phyloP scores from a whole-genome alignment of 2,888 invertebrate species.

The Thecocarcelia acutangulata region DNA sequence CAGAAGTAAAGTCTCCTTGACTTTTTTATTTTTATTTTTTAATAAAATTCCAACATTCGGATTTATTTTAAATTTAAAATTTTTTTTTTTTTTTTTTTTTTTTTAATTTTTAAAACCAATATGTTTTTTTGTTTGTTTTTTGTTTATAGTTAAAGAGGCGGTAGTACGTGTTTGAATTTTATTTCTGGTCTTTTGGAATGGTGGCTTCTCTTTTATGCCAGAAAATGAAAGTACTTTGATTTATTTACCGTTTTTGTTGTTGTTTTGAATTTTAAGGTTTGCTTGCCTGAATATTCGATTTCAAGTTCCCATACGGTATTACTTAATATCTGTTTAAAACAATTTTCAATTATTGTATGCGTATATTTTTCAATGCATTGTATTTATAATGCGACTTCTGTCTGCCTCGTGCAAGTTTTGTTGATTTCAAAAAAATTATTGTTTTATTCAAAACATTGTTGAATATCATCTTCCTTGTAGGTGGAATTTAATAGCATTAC shows the following conservation, averaged over 20 bases:
- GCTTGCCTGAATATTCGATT: slow-evolving; percentile 28
- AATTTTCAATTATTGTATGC: slow-evolving; percentile 24
- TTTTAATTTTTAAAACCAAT: not conserved
- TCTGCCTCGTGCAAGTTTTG: slow-evolving; percentile 4
- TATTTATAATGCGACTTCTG: slow-evolving; percentile 8
- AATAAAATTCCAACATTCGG: not conserved
- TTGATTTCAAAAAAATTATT: slow-evolving; percentile 8
- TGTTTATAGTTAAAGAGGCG: slow-evolving; percentile 7
- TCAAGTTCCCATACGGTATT: slow-evolving; percentile 38
- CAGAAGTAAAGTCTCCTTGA: no score
- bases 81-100: not conserved
- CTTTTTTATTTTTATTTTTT: not conserved
- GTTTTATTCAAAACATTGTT: slow-evolving; percentile 15
- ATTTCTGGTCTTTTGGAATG: not conserved
- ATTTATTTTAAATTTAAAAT: not conserved
- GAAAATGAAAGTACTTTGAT: slow-evolving; percentile 48
- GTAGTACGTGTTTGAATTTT: slow-evolving; percentile 43
- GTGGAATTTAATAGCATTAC: slow-evolving; percentile 4
- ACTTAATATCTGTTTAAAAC: slow-evolving; percentile 19
- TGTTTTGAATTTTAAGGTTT: not conserved
- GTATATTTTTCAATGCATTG: slow-evolving; percentile 17
- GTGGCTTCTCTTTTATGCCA: slow-evolving; percentile 1
- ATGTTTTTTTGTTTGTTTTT: slow-evolving; percentile 11
- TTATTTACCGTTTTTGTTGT: not conserved
- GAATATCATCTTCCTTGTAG: slow-evolving; percentile 20